Conservation (phyloP, 2,888 invertebrate genomes). For the Heliconius erato region DNA sequence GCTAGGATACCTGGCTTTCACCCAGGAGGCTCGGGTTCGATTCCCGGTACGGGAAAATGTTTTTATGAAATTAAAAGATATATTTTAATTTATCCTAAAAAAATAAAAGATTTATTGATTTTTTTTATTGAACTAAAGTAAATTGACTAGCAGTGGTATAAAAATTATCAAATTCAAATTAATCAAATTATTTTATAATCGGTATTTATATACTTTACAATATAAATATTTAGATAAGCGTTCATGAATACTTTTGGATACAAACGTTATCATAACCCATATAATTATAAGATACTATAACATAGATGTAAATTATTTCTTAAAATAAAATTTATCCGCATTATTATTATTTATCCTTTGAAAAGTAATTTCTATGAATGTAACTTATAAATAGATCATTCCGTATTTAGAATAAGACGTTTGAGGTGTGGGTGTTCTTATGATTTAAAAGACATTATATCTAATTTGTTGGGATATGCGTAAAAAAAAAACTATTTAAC, state of each 20-base stretch:
- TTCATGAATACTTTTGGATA: no score
- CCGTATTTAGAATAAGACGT: not conserved
- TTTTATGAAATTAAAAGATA: not conserved
- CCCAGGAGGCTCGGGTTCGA: slow-evolving; percentile 91
- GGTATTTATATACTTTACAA: no score
- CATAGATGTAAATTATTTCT: no score
- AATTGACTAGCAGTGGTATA: no score
- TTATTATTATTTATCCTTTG: not conserved
- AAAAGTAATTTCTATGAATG: not conserved
- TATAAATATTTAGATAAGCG: no score
- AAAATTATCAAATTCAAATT: no score
- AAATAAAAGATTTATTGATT: no score
- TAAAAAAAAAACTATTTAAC: not conserved
- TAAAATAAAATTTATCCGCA: not conserved
- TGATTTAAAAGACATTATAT: not conserved
- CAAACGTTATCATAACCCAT: not conserved
- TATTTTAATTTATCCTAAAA: not conserved
- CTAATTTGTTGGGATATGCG: not conserved
- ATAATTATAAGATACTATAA: no score
- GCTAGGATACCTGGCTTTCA: slow-evolving; percentile 91
- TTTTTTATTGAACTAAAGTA: not conserved
- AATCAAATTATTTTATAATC: no score
- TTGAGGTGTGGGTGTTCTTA: not conserved
- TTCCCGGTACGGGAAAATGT: slow-evolving; percentile 88
- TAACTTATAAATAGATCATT: not conserved